phyloP scores from a whole-genome alignment of 2,113 vertebrate genomes.

The Acanthisitta chloris region DNA sequence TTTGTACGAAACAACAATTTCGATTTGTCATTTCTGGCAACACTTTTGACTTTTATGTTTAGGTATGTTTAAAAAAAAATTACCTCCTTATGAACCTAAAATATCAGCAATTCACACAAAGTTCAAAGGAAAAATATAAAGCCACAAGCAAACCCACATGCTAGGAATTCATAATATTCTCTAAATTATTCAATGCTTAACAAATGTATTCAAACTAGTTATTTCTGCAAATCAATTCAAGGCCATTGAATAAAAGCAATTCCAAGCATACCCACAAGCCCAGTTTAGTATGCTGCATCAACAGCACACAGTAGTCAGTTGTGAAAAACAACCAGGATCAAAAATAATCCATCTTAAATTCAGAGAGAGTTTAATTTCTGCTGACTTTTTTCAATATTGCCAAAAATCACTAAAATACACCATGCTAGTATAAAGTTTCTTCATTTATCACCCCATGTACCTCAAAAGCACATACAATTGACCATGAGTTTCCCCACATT shows the following conservation, averaged over 20 bases:
- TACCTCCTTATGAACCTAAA: background rate
- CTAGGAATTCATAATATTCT: background rate
- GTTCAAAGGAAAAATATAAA: background rate
- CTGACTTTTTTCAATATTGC: background rate
- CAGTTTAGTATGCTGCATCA: background rate
- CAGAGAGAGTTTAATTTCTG: background rate
- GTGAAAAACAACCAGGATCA: background rate
- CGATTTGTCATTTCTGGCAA: background rate
- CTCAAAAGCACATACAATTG: rapidly evolving
- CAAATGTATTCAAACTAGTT: background rate
- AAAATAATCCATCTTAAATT: background rate
- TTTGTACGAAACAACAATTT: background rate
- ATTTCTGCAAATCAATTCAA: background rate
- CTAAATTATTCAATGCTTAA: background rate
- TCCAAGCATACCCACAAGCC: background rate
- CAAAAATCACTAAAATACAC: background rate
- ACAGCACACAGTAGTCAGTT: background rate
- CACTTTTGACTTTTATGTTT: background rate
- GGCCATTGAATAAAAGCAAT: background rate
- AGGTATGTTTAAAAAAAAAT: background rate
- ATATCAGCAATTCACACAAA: background rate
- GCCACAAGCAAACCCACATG: background rate
- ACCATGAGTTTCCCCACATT: background rate
- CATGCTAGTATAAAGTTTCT: background rate
- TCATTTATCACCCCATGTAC: background rate